These are phyloP conservation scores for Hemaris fuciformis DNA, from an alignment of 2,888 invertebrate genomes.

Conservation along the genomic window DNA sequence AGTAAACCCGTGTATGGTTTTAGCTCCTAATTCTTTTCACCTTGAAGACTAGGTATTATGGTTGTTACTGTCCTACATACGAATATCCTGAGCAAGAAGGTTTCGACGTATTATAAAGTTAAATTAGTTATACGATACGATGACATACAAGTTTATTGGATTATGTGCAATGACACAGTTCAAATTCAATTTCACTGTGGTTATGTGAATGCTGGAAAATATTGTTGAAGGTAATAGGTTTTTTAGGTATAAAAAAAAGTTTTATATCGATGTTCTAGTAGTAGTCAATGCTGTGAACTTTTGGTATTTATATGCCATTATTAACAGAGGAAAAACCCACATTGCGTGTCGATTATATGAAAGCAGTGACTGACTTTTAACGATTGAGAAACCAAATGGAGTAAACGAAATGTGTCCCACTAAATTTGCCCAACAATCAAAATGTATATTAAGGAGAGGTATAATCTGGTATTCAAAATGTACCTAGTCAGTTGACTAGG, in stretches of 20 bases:
- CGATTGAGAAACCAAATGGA: too few relatives aligned
- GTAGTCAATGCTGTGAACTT: background rate
- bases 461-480: too few relatives aligned
- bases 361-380: too few relatives aligned
- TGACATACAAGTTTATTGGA: slow-evolving; percentile 65
- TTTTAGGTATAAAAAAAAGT: background rate
- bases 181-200: slow-evolving; percentile 24
- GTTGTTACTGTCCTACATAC: slow-evolving; percentile 11
- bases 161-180: slow-evolving; percentile 41
- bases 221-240: background rate
- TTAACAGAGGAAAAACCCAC: too few relatives aligned
- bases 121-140: slow-evolving; percentile 27
- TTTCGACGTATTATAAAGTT: background rate
- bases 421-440: too few relatives aligned
- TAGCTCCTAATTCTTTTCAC: background rate
- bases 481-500: too few relatives aligned
- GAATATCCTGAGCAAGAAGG: background rate
- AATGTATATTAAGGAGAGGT: too few relatives aligned
- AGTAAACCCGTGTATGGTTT: background rate
- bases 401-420: too few relatives aligned
- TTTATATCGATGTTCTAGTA: background rate
- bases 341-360: too few relatives aligned
- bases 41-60: background rate
- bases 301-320: too few relatives aligned
- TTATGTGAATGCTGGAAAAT: background rate